Evolutionary conservation across 1,140 invertebrate species (phyloP).

Genomic region (Temnothorax longispinosus): DNA sequence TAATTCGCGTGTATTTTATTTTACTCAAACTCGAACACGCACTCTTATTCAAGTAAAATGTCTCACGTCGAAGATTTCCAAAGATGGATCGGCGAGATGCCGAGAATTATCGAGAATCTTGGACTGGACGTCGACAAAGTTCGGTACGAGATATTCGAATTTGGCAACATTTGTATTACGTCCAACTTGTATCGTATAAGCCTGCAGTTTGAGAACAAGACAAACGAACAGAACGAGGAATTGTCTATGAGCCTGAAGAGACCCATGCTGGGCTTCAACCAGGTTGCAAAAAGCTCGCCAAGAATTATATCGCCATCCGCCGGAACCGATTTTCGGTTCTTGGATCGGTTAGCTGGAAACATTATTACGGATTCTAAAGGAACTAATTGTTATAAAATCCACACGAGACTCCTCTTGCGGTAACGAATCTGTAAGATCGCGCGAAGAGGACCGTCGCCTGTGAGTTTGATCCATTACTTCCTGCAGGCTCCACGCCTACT

Average conservation of each 20-base stretch:
- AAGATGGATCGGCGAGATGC: background rate
- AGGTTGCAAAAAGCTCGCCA: too few species aligned
- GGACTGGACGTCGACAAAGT: background rate
- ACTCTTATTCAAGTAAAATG: background rate
- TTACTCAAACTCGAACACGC: background rate
- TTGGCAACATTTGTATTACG: background rate
- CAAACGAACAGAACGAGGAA: background rate
- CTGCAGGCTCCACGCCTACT: conserved; percentile 83
- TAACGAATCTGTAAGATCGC: conserved; percentile 72
- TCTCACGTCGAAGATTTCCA: background rate
- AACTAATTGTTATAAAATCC: conserved; percentile 72
- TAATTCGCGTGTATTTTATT: too few species aligned
- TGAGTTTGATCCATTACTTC: conserved; percentile 84
- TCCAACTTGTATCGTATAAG: conserved; percentile 63
- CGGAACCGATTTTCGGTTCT: background rate
- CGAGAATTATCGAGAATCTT: background rate
- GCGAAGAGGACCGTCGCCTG: conserved; percentile 56
- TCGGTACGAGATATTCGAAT: background rate
- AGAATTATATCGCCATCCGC: conserved; percentile 37
- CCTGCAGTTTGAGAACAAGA: conserved; percentile 39
- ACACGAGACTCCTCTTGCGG: conserved; percentile 30
- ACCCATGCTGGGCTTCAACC: too few species aligned
- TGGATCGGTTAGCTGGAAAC: conserved; percentile 49
- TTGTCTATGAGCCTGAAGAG: background rate
- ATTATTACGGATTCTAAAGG: conserved; percentile 56